These are phyloP conservation scores for Teinopalpus imperialis DNA, from an alignment of 2,888 invertebrate genomes.

Conservation along the genomic window DNA sequence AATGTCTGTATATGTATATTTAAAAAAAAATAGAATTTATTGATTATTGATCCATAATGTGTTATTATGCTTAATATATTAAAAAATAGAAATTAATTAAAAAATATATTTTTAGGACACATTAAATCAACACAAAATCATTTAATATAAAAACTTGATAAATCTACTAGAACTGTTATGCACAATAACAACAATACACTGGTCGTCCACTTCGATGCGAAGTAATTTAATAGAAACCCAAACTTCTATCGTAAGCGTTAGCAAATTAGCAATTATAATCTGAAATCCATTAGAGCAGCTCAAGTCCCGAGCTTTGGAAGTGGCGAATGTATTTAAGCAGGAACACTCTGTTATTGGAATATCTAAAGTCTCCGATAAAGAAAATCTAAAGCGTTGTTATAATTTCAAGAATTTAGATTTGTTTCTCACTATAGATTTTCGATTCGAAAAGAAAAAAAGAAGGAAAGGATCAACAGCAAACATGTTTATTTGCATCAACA, in stretches of 20 bases:
- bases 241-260: slow-evolving; percentile 10
- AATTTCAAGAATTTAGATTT: no score
- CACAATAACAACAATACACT: background rate
- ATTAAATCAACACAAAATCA: background rate
- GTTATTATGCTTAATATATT: no score
- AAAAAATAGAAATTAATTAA: no score
- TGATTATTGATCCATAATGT: no score
- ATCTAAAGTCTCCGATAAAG: background rate
- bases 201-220: slow-evolving; percentile 6
- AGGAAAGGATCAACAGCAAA: no score
- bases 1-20: no score
- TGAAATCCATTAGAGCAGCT: slow-evolving; percentile 16
- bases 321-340: slow-evolving; percentile 1
- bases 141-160: slow-evolving; percentile 5
- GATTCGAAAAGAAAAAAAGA: no score
- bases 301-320: background rate
- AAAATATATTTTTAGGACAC: no score
- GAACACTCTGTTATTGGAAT: background rate
- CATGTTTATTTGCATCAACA: no score
- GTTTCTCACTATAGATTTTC: no score
- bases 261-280: slow-evolving; percentile 23
- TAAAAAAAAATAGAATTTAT: no score
- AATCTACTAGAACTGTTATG: background rate
- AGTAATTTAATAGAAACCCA: slow-evolving; percentile 10
- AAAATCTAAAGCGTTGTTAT: no score